Conservation (phyloP, 2,888 invertebrate species). For the Zelleria hepariella region DNA sequence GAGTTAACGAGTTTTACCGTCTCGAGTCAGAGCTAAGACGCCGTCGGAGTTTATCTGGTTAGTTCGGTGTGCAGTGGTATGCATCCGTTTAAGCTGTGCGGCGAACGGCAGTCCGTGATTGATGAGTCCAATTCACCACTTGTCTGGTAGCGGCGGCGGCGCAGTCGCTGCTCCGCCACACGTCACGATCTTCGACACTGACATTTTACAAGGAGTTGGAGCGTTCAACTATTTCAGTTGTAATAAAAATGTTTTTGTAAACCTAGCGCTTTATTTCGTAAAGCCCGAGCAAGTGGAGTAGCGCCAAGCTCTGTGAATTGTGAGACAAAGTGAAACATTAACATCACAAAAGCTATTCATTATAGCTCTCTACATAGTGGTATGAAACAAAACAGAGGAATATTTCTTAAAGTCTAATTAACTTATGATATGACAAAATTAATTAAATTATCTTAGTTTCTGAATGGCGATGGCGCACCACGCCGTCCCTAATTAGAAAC, state of each 20-base stretch:
- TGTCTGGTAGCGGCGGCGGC: slow-evolving; percentile 24
- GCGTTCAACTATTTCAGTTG: neutral
- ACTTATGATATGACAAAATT: neutral
- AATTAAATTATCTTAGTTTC: neutral
- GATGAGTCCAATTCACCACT: slow-evolving; percentile 62
- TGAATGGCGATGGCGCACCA: neutral
- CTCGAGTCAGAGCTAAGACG: neutral
- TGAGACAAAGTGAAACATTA: neutral
- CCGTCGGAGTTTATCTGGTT: neutral
- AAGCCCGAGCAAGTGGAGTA: too few species aligned
- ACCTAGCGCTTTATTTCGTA: too few species aligned
- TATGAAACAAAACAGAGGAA: neutral
- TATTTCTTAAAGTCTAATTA: neutral
- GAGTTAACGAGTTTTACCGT: neutral
- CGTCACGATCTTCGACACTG: too few species aligned
- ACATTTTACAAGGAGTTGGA: neutral
- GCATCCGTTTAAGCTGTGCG: slow-evolving; percentile 41
- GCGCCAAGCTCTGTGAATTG: too few species aligned
- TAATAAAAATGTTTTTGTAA: neutral
- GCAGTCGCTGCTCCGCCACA: neutral
- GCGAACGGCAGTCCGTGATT: slow-evolving; percentile 47
- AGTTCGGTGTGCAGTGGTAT: neutral
- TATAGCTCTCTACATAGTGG: neutral
- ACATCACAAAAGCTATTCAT: neutral
- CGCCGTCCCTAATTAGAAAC: neutral